Conservation (phyloP, 2,113 vertebrate species). For the Python bivittatus region DNA sequence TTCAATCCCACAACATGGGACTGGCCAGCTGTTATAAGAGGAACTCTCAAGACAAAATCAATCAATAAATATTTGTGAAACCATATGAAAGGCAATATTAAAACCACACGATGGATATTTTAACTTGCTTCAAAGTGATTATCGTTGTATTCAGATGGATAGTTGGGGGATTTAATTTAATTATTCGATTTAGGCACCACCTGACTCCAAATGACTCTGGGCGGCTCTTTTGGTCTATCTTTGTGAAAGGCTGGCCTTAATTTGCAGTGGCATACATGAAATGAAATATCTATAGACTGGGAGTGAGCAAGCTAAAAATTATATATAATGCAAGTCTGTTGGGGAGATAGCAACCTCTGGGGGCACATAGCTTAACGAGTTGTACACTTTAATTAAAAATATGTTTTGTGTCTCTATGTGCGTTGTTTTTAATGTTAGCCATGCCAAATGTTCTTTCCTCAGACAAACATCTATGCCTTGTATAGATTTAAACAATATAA, state of each 20-base stretch:
- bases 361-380: background rate
- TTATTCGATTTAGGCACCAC: background rate
- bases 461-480: background rate
- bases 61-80: background rate
- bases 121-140: background rate
- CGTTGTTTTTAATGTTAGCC: background rate
- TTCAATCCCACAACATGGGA: too few relatives aligned
- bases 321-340: background rate
- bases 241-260: background rate
- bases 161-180: background rate
- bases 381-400: background rate
- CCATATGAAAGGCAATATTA: background rate
- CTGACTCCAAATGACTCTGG: background rate
- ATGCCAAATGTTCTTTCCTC: background rate
- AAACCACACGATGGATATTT: background rate
- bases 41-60: background rate
- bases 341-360: background rate
- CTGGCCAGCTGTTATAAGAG: background rate
- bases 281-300: background rate
- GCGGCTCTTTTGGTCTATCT: background rate
- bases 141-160: background rate
- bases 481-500: background rate
- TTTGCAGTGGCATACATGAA: background rate
- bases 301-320: background rate
- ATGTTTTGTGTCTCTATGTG: background rate